Percentiles rank a stretch among this genome's conserved stretches.
phyloP scores from a whole-genome alignment of 2,797 vertebrate species.

The Ptychadena robeensis region DNA sequence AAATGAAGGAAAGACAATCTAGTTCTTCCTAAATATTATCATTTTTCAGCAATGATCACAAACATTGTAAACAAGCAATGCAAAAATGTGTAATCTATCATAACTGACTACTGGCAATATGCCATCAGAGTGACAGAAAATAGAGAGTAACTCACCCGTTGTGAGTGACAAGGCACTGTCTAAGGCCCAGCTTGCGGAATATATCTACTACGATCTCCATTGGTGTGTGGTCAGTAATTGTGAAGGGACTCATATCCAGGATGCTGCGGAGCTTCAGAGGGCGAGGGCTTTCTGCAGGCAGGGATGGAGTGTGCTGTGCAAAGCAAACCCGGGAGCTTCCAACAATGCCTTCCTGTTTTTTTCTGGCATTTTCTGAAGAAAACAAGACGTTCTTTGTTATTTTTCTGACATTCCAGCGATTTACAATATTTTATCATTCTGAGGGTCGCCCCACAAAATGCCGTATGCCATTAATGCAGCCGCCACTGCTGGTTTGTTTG shows the following conservation, averaged over 20 bases:
- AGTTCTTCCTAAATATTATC: no score
- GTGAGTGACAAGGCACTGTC: slow-evolving; percentile 98
- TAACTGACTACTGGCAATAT: no score
- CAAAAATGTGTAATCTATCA: no score
- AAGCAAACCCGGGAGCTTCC: slow-evolving; percentile 95
- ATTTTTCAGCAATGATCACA: no score
- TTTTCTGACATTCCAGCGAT: no score
- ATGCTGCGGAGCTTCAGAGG: slow-evolving; percentile 96
- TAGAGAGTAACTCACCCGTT: slow-evolving; percentile 86
- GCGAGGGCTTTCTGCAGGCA: slow-evolving; percentile 95
- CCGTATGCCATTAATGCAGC: no score
- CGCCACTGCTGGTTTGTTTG: not conserved
- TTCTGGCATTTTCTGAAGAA: slow-evolving; percentile 88
- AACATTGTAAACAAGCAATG: no score
- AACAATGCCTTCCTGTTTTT: slow-evolving; percentile 95
- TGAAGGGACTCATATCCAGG: slow-evolving; percentile 98
- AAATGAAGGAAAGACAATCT: no score
- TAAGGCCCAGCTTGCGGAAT: slow-evolving; percentile 95
- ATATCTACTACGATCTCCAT: slow-evolving; percentile 99
- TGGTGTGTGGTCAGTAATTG: slow-evolving; percentile 97
- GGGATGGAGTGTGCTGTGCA: slow-evolving; percentile 93
- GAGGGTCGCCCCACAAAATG: no score
- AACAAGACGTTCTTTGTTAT: not conserved
- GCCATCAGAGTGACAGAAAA: not conserved
- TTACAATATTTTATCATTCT: no score